Evolutionary conservation across 2,113 vertebrate genomes (phyloP), one percentile per base, ranked within the genome.

Genomic region (Xyrauchen texanus): DNA sequence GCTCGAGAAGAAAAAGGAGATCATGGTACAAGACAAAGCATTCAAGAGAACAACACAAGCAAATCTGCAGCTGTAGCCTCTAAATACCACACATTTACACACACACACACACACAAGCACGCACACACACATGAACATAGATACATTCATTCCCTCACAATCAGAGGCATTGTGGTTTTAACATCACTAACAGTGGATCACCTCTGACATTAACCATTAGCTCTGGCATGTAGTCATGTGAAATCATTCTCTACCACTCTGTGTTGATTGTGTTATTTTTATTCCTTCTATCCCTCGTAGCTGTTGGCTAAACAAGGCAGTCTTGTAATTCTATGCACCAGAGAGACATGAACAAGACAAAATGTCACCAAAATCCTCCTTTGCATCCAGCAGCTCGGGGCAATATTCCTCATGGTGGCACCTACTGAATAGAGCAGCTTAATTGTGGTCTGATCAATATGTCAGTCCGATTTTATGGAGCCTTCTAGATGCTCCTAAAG

Each of bases 391-490:
- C 21, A 15, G 64, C 81, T 91, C 85, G 80, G 88, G 68, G 85
- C 78, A 78, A 88, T 92, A 92, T 89, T 93, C 91, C 85, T 91
- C 90, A 16, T 34, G 46, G 71, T 51, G 68, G 79, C 60, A 57
- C 63, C 64, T 55, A 68, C 46, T 58, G 64, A 79, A 81, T 69
- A 71, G 75, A 65, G 66, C 10, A 77, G 63, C 51, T 74, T 86
- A 68, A 78, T 76, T 64, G 69, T 76, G 71, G 68, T 88, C 88
- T 90, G 91, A 93, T 93, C 89, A 90, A 90, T 87, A 86, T 90
- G 89, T 92, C 90, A 88, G 89, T 80, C 78, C 86, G 87, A 85
- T 90, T 67, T 88, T 86, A 89, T 88, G 85, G 89, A 86, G 92
- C 85, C 86, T 92, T 86, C 90, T 86, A 90, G 85, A 81, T 78